Evolutionary conservation across 2,888 invertebrate species (phyloP).

Genomic region (Drosophila subsilvestris): DNA sequence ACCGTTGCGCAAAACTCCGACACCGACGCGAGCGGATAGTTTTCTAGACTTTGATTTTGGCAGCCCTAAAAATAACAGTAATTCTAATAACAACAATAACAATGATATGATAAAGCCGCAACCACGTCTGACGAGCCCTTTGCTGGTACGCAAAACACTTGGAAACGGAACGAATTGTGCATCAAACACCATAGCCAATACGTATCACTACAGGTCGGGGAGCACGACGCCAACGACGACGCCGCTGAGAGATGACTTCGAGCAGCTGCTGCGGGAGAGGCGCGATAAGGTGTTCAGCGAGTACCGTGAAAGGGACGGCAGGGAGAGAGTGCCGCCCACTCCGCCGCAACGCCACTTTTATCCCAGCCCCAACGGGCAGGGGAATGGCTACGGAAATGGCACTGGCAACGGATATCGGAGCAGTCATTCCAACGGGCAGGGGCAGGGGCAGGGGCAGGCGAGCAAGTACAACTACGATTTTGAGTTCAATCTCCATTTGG

Average conservation of each 20-base stretch:
- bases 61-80: slow-evolving; percentile 35
- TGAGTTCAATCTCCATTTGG: slow-evolving; percentile 79
- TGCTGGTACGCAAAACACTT: slow-evolving; percentile 91
- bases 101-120: slow-evolving; percentile 87
- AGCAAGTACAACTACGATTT: slow-evolving; percentile 80
- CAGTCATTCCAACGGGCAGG: slow-evolving; percentile 10
- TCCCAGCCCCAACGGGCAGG: slow-evolving; percentile 12
- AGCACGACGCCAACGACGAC: slow-evolving; percentile 73
- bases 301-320: slow-evolving; percentile 47
- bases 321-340: slow-evolving; percentile 61
- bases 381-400: slow-evolving; percentile 30
- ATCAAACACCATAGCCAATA: slow-evolving; percentile 67
- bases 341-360: slow-evolving; percentile 56
- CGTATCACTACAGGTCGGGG: slow-evolving; percentile 74
- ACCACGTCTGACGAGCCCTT: slow-evolving; percentile 92
- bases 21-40: slow-evolving; percentile 70
- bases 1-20: slow-evolving; percentile 75
- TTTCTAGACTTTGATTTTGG: slow-evolving; percentile 73
- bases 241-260: slow-evolving; percentile 83
- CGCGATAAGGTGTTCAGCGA: slow-evolving; percentile 83
- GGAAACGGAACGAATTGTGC: slow-evolving; percentile 74
- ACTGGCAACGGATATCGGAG: slow-evolving; percentile 19
- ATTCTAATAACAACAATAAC: slow-evolving; percentile 36
- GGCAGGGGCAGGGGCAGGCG: slow-evolving; percentile 10
- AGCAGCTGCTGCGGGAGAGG: slow-evolving; percentile 83